These are phyloP conservation scores for Myiagra hebetior DNA, from an alignment of 2,113 vertebrate species.

Conservation along the genomic window DNA sequence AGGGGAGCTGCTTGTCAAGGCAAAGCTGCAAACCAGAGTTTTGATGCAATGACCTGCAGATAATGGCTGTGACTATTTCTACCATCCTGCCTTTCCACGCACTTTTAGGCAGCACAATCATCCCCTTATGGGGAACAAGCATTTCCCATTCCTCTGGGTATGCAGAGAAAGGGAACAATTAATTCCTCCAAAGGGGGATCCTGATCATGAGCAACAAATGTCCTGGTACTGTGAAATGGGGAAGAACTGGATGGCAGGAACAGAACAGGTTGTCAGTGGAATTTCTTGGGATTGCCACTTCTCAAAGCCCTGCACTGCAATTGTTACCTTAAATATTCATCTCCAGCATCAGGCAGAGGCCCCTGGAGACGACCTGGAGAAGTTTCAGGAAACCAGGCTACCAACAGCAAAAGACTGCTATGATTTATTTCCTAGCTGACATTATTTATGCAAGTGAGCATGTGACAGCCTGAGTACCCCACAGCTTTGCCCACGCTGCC, in stretches of 20 bases:
- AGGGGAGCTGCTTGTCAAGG: not conserved
- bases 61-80: not conserved
- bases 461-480: not conserved
- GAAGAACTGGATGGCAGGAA: not conserved
- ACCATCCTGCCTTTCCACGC: not conserved
- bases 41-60: not conserved
- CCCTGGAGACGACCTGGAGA: not conserved
- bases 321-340: not conserved
- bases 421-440: not conserved
- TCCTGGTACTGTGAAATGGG: not conserved
- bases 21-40: not conserved
- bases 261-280: not conserved
- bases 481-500: not conserved
- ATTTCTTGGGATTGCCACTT: not conserved
- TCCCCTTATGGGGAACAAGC: not conserved
- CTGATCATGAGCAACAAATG: not conserved
- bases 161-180: not conserved
- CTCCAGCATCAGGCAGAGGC: not conserved
- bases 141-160: not conserved
- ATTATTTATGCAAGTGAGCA: not conserved
- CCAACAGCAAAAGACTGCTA: not conserved
- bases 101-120: not conserved
- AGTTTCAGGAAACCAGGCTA: not conserved
- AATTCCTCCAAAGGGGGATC: not conserved
- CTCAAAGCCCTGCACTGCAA: not conserved